Conservation (phyloP, 1,140 invertebrate species). For the Lucilia cuprina region DNA sequence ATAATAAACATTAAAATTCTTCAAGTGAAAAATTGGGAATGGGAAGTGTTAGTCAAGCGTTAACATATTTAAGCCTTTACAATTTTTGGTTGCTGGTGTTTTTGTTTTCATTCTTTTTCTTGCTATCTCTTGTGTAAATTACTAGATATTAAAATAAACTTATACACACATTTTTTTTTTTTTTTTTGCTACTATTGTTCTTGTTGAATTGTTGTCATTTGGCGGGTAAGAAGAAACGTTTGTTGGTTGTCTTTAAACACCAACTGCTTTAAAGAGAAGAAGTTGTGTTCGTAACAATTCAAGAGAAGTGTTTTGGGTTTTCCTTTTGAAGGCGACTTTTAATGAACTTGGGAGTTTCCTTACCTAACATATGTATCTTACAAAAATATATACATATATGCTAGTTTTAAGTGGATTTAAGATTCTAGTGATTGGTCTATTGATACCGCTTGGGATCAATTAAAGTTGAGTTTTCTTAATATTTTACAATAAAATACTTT, state of each 20-base stretch:
- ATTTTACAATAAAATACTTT: no score
- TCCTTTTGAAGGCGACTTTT: no score
- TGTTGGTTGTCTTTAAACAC: neutral
- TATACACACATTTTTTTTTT: neutral
- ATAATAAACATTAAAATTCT: neutral
- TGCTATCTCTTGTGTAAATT: conserved; percentile 6
- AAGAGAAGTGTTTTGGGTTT: no score
- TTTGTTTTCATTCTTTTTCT: neutral
- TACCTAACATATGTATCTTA: no score
- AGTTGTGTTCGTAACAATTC: no score
- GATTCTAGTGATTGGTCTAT: no score
- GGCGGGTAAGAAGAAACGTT: neutral
- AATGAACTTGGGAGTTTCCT: no score
- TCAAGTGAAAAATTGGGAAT: neutral
- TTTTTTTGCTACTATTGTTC: neutral
- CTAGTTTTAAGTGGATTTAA: no score
- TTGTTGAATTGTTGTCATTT: neutral
- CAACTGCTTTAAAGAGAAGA: no score
- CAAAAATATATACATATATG: no score
- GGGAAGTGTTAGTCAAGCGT: conserved; percentile 26
- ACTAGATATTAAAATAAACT: conserved; percentile 19
- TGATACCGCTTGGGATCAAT: no score
- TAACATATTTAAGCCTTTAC: conserved; percentile 34
- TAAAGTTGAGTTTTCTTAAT: no score
- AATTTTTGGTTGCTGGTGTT: neutral